These are phyloP conservation scores for Heterohyrax brucei DNA, from an alignment of 2,797 vertebrate genomes.

Conservation along the genomic window DNA sequence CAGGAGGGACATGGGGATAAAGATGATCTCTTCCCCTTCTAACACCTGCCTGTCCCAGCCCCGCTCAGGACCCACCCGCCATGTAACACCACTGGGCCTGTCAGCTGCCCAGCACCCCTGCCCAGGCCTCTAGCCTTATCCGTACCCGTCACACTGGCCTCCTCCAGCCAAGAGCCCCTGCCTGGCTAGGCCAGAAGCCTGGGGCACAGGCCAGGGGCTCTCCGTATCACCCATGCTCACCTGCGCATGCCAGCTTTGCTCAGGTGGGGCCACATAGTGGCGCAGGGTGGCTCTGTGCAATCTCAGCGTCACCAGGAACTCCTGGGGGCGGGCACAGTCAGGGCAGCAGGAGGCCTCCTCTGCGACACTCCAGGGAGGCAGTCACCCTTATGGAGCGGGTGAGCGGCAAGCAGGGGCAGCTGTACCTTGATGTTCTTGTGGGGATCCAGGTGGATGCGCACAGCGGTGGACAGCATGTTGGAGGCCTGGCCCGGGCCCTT, in stretches of 20 bases:
- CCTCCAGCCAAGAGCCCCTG: background rate
- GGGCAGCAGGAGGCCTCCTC: background rate
- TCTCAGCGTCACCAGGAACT: slow-evolving; percentile 96
- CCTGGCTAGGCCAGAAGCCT: background rate
- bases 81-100: background rate
- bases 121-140: background rate
- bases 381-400: fast-evolving
- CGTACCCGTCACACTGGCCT: background rate
- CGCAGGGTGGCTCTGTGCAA: slow-evolving; percentile 95
- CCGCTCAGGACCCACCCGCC: too few relatives aligned
- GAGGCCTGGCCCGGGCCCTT: slow-evolving; percentile 90
- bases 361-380: fast-evolving
- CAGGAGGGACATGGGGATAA: background rate
- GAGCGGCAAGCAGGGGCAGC: too few relatives aligned
- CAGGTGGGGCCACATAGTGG: slow-evolving; percentile 93
- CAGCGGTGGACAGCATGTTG: slow-evolving; percentile 95
- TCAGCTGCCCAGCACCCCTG: background rate
- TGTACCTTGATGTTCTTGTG: slow-evolving; percentile 95
- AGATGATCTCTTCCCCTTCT: background rate
- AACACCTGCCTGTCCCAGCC: background rate
- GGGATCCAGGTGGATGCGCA: slow-evolving; percentile 95
- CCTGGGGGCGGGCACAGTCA: slow-evolving; percentile 88
- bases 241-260: slow-evolving; percentile 97
- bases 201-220: too few relatives aligned
- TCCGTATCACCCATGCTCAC: slow-evolving; percentile 79